These are phyloP conservation scores for Ceratina calcarata DNA, from an alignment of 1,140 invertebrate species.

Conservation along the genomic window DNA sequence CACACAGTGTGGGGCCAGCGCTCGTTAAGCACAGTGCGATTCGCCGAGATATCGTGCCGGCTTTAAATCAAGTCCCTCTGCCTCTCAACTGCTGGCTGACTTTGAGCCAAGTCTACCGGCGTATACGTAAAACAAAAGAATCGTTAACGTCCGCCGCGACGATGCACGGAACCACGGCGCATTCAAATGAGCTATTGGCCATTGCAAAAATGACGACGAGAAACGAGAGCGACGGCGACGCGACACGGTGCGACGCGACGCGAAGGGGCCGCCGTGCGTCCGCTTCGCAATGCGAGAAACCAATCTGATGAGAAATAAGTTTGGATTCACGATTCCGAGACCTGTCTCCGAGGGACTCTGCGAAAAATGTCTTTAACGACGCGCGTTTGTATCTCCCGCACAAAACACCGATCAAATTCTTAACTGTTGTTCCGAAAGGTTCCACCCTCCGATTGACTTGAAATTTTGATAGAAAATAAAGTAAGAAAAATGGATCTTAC, in stretches of 20 bases:
- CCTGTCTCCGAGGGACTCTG: neutral
- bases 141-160: constrained; percentile 74
- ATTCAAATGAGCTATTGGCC: constrained; percentile 77
- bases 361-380: neutral
- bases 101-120: constrained; percentile 72
- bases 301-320: constrained; percentile 42
- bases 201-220: constrained; percentile 74
- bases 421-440: too few species aligned
- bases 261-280: neutral
- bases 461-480: too few species aligned
- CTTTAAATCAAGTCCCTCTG: constrained; percentile 77
- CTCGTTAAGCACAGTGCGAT: constrained; percentile 77
- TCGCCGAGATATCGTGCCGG: constrained; percentile 75
- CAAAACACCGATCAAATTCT: neutral
- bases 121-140: constrained; percentile 78
- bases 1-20: constrained; percentile 61
- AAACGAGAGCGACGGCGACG: constrained; percentile 25
- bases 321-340: constrained; percentile 21
- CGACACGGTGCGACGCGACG: constrained; percentile 1
- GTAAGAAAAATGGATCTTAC: too few species aligned
- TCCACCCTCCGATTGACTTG: too few species aligned
- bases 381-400: neutral
- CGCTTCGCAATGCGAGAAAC: constrained; percentile 25
- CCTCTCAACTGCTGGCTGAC: constrained; percentile 74
- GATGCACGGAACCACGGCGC: constrained; percentile 67